Evolutionary conservation across 2,888 invertebrate species (phyloP).

Genomic region (Bugula neritina): DNA sequence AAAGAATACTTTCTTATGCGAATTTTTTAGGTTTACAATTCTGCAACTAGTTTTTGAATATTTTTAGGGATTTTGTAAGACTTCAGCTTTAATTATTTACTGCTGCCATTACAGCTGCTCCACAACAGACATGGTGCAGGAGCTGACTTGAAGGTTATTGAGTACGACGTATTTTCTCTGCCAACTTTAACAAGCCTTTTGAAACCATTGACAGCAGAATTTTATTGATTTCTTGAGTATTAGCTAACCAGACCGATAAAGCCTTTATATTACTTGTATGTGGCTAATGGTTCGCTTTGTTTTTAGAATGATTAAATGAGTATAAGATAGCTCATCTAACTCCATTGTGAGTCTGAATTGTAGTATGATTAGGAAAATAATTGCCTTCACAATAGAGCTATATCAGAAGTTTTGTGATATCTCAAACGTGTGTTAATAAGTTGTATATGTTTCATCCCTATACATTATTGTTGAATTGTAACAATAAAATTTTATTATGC

Average conservation of each 20-base stretch:
- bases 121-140: no score
- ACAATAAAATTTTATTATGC: conserved; percentile 27
- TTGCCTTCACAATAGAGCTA: conserved; percentile 19
- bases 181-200: conserved; percentile 16
- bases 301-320: conserved; percentile 14
- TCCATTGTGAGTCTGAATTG: conserved; percentile 25
- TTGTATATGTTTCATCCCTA: conserved; percentile 13
- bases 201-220: not conserved
- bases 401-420: conserved; percentile 26
- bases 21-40: no score
- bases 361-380: conserved; percentile 21
- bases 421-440: conserved; percentile 4
- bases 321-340: conserved; percentile 20
- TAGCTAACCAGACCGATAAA: conserved; percentile 6
- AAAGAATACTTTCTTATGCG: no score
- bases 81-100: no score
- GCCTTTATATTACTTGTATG: not conserved
- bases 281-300: not conserved
- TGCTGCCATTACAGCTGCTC: no score
- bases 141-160: no score
- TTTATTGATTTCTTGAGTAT: conserved; percentile 5
- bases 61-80: no score
- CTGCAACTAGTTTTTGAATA: no score
- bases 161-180: not conserved
- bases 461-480: conserved; percentile 21